Conservation (phyloP, 2,113 vertebrate genomes). For the Nerophis lumbriciformis region DNA sequence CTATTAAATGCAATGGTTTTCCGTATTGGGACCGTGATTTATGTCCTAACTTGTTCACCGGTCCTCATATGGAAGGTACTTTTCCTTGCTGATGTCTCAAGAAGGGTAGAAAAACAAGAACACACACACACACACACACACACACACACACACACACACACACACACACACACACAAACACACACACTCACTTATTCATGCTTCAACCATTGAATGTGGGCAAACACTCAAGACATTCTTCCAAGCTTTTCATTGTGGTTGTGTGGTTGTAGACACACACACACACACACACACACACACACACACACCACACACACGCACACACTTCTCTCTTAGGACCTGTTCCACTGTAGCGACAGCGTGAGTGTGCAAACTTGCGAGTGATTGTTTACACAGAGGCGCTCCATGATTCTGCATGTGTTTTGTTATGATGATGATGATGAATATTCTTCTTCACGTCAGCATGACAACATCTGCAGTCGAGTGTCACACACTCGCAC, state of each 20-base stretch:
- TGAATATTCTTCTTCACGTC: background rate
- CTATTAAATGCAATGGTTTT: too few relatives aligned
- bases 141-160: slow-evolving; percentile 22
- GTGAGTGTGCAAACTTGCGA: slow-evolving; percentile 56
- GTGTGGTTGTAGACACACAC: background rate
- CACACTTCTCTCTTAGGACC: slow-evolving; percentile 17
- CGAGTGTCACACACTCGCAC: too few relatives aligned
- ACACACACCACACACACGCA: background rate
- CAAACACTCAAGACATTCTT: slow-evolving; percentile 17
- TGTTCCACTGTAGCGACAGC: slow-evolving; percentile 27
- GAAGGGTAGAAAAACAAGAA: too few relatives aligned
- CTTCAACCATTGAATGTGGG: slow-evolving; percentile 28
- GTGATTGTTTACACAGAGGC: slow-evolving; percentile 55
- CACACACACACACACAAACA: slow-evolving; percentile 23
- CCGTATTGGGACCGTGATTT: too few relatives aligned
- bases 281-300: slow-evolving; percentile 19
- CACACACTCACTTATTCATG: slow-evolving; percentile 32
- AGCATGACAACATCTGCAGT: slow-evolving; percentile 1
- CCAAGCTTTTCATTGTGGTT: slow-evolving; percentile 1
- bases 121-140: background rate
- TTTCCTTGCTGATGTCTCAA: too few relatives aligned
- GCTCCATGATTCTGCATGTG: slow-evolving; percentile 30
- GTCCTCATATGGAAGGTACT: too few relatives aligned
- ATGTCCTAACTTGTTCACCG: too few relatives aligned
- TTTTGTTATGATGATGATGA: slow-evolving; percentile 3